phyloP scores from a whole-genome alignment of 2,113 vertebrate genomes.

The Crotalus viridis region DNA sequence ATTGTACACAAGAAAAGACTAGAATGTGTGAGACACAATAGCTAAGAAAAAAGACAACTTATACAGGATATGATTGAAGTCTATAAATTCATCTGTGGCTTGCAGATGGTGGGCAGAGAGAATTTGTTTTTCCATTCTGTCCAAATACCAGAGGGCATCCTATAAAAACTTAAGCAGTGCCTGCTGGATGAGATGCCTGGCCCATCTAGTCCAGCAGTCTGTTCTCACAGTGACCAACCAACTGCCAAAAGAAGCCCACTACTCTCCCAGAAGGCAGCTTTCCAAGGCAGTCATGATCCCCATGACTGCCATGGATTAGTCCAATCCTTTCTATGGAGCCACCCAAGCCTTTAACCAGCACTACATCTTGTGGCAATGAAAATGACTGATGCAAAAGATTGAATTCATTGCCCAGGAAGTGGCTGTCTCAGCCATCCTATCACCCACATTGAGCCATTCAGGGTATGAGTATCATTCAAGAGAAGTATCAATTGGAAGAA shows the following conservation, averaged over 20 bases:
- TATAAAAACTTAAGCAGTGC: neutral
- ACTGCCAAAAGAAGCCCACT: neutral
- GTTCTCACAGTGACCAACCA: neutral
- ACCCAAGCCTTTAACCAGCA: neutral
- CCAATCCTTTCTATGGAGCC: neutral
- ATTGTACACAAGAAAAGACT: neutral
- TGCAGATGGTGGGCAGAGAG: neutral
- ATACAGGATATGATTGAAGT: neutral
- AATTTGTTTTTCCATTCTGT: neutral
- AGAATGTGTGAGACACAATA: neutral
- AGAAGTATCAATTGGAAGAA: neutral
- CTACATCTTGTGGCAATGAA: neutral
- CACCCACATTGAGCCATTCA: neutral
- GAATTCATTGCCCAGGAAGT: neutral
- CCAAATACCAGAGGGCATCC: neutral
- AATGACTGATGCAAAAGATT: neutral
- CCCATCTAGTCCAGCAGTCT: neutral
- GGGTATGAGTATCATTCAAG: neutral
- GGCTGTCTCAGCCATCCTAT: neutral
- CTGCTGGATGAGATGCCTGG: neutral
- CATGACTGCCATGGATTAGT: neutral
- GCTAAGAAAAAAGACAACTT: neutral
- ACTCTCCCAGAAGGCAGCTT: neutral
- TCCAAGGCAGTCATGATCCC: neutral
- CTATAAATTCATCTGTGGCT: neutral